Base-by-base conservation (phyloP, 2,888 invertebrate genomes). In the Hoplodrina blanda region DNA sequence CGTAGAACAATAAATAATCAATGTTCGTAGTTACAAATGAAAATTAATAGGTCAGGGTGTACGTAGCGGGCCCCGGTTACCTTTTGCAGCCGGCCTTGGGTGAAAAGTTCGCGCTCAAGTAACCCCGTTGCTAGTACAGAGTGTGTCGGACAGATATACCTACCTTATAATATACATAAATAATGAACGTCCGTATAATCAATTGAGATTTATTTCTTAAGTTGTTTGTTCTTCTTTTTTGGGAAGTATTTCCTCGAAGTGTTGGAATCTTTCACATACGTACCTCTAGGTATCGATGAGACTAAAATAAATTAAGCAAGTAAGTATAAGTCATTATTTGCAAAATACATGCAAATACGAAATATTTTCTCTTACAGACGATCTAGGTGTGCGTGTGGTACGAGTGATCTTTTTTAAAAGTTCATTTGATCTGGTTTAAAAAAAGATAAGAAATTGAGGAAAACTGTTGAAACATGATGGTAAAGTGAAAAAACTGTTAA, bases 21-120 rank as follows among this genome's bases (percentile, higher is more conserved):
- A 87, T 87, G 84, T 85, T 81, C 80, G 78, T 81, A 86, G 85
- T 85, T 84, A 81, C 68, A 82, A 87, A 90, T 91, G 82, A 88
- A 87, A 85, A 91, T 89, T 86, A 89, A 89, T 90, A 87, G 87
- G 84, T 85, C 78, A 80, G 67, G 72, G 67, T 71, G 76, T 63
- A 62, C 30, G 60, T 49, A 73, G 63, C 78, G 62, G 71, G 74
- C 67, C 73, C 64, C 73, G 61, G 63, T 76, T 79, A 78, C 80
- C 79, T 78, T 78, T 78, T 76, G 62, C 73, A 56, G 74, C 55
- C 77, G 78, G 69, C 80, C 82, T 82, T 84, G 73, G 74, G 62
- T 74, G 73, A 52, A 81, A 86, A 84, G 82, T 86, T 87, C 77
- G 69, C 70, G 66, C 73, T 67, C 68, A 76, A 76, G 76, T 74